Base-by-base conservation (phyloP, 2,113 vertebrate genomes). In the Rhadina sibilatrix region DNA sequence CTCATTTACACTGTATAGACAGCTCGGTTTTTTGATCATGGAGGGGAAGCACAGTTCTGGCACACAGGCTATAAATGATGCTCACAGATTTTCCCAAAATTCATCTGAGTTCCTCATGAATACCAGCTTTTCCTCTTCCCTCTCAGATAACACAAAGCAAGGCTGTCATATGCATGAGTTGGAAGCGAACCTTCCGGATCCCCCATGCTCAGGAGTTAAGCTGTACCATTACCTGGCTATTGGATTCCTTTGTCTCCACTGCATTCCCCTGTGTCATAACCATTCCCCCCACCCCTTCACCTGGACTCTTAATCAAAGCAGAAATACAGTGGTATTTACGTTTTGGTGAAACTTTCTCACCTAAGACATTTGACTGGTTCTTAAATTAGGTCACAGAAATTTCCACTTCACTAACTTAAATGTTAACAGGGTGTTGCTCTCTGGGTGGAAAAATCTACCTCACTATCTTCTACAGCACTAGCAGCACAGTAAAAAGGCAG, bases 301-400 rank as follows among this genome's bases (percentile, higher is more conserved):
- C 61, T 35, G 31, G 22, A 33, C 61, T 79, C 70, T 21, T 40
- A 87, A 91, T 70, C 78, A 72, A 69, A 94, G 69, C n/a, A 87
- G 66, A 85, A 87, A 83, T 61, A 61, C 57, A 88, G 35, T 65
- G 47, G 57, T 71, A 87, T 94, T 95, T 89, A 75, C 1, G 0
- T 91, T 91, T 87, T 89, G 87, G 96, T 89, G 83, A 75, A 96
- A 95, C 70, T 95, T 96, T 70, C 84, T 96, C 78, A 93, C 84
- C 70, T 66, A 94, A 87, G 91, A 93, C 63, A 90, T 96, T 90
- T 90, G 74, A 93, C 61, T 91, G 59, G 42, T 83, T 94, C 50
- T 94, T 91, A 93, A 96, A 95, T 87, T 95, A 87, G 89, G 82
- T 93, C 91, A 90, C 74, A 66, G 70, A 87, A 69, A 95, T 94